These are phyloP conservation scores for Drosophila kokeensis DNA, from an alignment of 2,888 invertebrate genomes.

Conservation along the genomic window DNA sequence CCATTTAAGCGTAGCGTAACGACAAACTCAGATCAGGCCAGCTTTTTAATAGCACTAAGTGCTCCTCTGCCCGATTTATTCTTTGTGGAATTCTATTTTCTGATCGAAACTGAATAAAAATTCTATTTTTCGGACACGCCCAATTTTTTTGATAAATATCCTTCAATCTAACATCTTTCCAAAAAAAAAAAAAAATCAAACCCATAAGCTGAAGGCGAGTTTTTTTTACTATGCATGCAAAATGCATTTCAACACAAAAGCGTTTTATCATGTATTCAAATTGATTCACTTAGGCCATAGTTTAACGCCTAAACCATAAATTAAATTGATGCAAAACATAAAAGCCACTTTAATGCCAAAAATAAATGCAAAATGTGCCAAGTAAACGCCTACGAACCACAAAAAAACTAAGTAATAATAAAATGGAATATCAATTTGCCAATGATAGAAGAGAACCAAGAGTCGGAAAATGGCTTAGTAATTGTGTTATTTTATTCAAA, in stretches of 20 bases:
- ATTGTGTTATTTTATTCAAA: slow-evolving; percentile 69
- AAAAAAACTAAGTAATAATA: not conserved
- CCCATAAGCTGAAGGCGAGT: not conserved
- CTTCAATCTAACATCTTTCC: not conserved
- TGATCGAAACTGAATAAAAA: not conserved
- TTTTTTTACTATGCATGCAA: not conserved
- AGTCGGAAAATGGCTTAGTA: slow-evolving; percentile 50
- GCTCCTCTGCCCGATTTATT: not conserved
- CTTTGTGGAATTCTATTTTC: not conserved
- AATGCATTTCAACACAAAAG: slow-evolving; percentile 56
- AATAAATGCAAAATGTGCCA: slow-evolving; percentile 72
- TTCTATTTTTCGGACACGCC: too few relatives aligned
- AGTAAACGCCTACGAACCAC: slow-evolving; percentile 54
- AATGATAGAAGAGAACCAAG: slow-evolving; percentile 29
- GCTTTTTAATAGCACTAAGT: not conserved
- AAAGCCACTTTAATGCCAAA: slow-evolving; percentile 65
- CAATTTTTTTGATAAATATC: not conserved
- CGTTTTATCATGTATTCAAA: slow-evolving; percentile 61
- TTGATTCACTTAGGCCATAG: slow-evolving; percentile 75
- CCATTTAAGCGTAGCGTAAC: too few relatives aligned
- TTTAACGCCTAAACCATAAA: slow-evolving; percentile 75
- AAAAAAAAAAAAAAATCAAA: not conserved
- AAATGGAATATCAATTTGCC: slow-evolving; percentile 22
- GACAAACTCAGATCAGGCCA: not conserved
- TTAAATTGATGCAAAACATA: slow-evolving; percentile 69